Percentiles rank a stretch among this genome's conserved stretches.
Evolutionary conservation across 1,140 invertebrate species (phyloP).

Genomic region (Papilio aristodemus): DNA sequence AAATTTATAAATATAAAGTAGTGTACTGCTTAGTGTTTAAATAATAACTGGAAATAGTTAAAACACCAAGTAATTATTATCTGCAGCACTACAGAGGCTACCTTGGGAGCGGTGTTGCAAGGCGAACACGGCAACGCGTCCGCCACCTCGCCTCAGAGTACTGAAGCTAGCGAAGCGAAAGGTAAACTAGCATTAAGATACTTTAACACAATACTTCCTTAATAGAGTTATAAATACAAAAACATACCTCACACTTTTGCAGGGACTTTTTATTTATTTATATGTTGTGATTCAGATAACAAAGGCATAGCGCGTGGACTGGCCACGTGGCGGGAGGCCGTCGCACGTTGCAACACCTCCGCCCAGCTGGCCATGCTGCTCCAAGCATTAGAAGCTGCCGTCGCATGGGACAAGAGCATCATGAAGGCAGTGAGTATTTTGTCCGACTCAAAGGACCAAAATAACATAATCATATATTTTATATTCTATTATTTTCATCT

Average conservation of each 20-base stretch:
- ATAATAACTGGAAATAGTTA: no score
- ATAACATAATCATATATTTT: not conserved
- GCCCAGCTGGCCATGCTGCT: conserved; percentile 95
- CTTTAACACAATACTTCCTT: no score
- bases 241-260: no score
- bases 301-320: conserved; percentile 82
- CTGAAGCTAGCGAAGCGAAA: conserved; percentile 56
- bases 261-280: conserved; percentile 15
- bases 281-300: conserved; percentile 41
- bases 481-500: no score
- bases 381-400: conserved; percentile 93
- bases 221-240: no score
- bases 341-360: conserved; percentile 89
- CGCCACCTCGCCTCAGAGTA: conserved; percentile 57
- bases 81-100: conserved; percentile 63
- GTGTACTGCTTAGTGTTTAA: no score
- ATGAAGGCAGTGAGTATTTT: conserved; percentile 95
- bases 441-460: conserved; percentile 17
- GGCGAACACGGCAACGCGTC: conserved; percentile 65
- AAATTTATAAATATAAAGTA: no score
- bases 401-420: conserved; percentile 99
- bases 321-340: conserved; percentile 93
- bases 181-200: conserved; percentile 38
- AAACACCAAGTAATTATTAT: no score
- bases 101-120: conserved; percentile 62